Percentiles rank a stretch among this genome's conserved stretches.
Conservation (phyloP, 2,888 invertebrate species). For the Heliconius ethilla region DNA sequence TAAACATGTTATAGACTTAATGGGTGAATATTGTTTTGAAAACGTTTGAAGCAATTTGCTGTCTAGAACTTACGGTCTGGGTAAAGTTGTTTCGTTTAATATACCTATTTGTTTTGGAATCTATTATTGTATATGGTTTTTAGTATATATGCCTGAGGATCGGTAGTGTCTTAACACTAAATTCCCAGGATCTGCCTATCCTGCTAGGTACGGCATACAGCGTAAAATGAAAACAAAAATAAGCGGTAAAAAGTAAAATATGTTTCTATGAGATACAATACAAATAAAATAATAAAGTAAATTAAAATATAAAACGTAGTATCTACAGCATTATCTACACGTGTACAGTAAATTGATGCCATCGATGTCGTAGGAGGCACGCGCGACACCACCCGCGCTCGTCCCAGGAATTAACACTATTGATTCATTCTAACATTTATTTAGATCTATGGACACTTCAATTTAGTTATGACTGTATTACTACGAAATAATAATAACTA, state of each 20-base stretch:
- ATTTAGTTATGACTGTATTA: background rate
- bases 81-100: background rate
- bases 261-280: background rate
- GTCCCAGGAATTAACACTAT: constrained; percentile 9
- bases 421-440: background rate
- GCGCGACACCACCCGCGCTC: constrained; percentile 1
- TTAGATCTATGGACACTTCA: background rate
- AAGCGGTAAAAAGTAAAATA: background rate
- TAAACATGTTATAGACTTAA: constrained; percentile 16
- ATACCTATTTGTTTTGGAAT: background rate
- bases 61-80: background rate
- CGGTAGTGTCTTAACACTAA: no score
- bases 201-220: no score
- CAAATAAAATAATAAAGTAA: background rate
- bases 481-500: background rate
- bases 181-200: no score
- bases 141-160: background rate
- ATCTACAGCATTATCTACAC: constrained; percentile 7
- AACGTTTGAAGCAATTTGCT: background rate
- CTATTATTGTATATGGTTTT: no score
- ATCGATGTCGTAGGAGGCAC: constrained; percentile 18
- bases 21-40: background rate
- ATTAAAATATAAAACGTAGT: background rate
- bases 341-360: constrained; percentile 26
- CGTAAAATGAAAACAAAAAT: no score